Evolutionary conservation across 2,888 invertebrate genomes (phyloP).

Genomic region (Cordilura impudica): DNA sequence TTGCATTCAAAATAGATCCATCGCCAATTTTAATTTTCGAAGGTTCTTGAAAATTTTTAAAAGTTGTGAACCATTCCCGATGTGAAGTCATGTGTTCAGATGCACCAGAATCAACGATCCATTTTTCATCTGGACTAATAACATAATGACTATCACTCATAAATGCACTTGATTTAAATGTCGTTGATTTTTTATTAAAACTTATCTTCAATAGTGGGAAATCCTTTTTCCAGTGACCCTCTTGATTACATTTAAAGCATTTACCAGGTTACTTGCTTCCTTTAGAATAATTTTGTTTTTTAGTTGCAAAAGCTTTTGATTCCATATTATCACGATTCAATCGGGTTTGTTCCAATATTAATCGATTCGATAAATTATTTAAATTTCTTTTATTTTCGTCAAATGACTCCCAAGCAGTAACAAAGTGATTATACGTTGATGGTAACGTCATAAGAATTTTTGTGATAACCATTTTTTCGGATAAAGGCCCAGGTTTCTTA

Average conservation of each 20-base stretch:
- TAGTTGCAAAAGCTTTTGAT: not conserved
- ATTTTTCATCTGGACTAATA: too few species aligned
- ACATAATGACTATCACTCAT: too few species aligned
- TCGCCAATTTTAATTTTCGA: too few species aligned
- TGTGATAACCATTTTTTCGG: too few species aligned
- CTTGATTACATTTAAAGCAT: slow-evolving; percentile 19
- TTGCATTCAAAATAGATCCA: too few species aligned
- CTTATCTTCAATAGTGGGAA: slow-evolving; percentile 13
- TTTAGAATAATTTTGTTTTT: not conserved
- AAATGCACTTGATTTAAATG: slow-evolving; percentile 2
- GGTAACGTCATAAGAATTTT: slow-evolving; percentile 18
- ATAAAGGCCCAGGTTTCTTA: too few species aligned
- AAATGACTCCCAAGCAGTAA: not conserved
- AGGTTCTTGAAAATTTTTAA: too few species aligned
- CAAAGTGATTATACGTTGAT: not conserved
- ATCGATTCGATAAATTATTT: not conserved
- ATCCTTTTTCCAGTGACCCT: slow-evolving; percentile 8
- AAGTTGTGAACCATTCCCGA: too few species aligned
- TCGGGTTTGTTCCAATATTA: not conserved
- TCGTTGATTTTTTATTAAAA: not conserved
- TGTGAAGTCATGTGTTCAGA: not conserved
- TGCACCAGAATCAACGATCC: too few species aligned
- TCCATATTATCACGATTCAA: not conserved
- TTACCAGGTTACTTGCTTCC: not conserved
- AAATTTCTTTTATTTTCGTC: not conserved